Conservation (phyloP, 2,113 vertebrate species). For the Notarius lentiginosus region DNA sequence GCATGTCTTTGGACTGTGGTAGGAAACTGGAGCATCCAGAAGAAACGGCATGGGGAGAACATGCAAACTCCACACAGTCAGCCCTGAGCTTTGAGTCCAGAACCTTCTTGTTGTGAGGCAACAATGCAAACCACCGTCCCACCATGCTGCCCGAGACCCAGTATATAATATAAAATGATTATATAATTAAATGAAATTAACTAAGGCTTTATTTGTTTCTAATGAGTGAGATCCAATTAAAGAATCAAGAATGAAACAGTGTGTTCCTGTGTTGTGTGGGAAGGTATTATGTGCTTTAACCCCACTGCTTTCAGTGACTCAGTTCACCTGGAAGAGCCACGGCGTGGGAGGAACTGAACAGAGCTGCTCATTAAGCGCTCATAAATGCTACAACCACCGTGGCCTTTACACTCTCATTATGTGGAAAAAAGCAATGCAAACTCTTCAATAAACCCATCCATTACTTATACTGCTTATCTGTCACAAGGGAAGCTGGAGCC, state of each 20-base stretch:
- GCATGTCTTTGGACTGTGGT: no score
- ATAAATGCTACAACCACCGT: constrained; percentile 23
- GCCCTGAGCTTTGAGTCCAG: no score
- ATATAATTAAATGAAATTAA: neutral
- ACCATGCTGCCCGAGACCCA: no score
- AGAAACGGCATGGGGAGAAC: no score
- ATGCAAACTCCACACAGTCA: no score
- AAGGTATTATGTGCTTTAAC: constrained; percentile 40
- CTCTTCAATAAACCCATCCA: neutral
- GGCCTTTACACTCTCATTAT: constrained; percentile 17
- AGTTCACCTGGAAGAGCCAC: constrained; percentile 33
- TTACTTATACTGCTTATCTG: no score
- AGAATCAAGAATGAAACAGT: constrained; percentile 22
- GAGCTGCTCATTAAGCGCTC: constrained; percentile 34
- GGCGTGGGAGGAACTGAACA: constrained; percentile 31
- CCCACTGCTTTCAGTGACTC: constrained; percentile 15
- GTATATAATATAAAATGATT: neutral
- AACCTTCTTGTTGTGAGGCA: no score
- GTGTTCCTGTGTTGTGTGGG: constrained; percentile 19
- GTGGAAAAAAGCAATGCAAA: neutral
- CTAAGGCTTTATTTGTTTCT: constrained; percentile 15
- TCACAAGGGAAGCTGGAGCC: no score
- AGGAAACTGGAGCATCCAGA: no score
- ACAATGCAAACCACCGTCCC: no score
- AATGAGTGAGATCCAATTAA: constrained; percentile 36